These are phyloP conservation scores for Seladonia tumulorum DNA, from an alignment of 2,888 invertebrate species.

Conservation along the genomic window DNA sequence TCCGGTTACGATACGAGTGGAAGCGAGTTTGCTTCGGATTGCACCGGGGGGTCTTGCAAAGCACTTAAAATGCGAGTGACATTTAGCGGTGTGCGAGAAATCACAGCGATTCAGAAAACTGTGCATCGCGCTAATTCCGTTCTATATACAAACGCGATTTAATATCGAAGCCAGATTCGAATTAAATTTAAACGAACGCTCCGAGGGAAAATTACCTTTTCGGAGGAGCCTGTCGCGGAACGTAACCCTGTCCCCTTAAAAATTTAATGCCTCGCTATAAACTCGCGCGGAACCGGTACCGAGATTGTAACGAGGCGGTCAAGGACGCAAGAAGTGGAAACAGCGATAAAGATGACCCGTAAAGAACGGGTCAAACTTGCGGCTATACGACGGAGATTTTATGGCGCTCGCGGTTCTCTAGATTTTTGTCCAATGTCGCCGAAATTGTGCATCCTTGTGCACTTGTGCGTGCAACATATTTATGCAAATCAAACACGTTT, in stretches of 20 bases:
- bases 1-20: slow-evolving; percentile 74
- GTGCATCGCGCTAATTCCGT: neutral
- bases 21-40: slow-evolving; percentile 67
- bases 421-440: neutral
- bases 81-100: slow-evolving; percentile 40
- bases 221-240: neutral
- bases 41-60: slow-evolving; percentile 46
- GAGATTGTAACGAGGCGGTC: neutral
- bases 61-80: slow-evolving; percentile 61
- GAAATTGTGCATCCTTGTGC: neutral
- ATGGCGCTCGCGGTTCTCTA: neutral
- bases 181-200: neutral
- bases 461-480: too few species aligned
- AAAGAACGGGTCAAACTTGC: neutral
- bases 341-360: neutral
- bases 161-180: neutral
- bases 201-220: neutral
- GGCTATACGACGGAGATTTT: neutral
- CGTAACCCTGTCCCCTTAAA: neutral
- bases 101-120: slow-evolving; percentile 23
- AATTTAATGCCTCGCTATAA: neutral
- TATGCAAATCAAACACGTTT: too few species aligned
- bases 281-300: neutral
- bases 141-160: neutral
- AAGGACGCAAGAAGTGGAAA: neutral